These are phyloP conservation scores for Volucella inanis DNA, from an alignment of 2,888 invertebrate genomes.

Conservation along the genomic window DNA sequence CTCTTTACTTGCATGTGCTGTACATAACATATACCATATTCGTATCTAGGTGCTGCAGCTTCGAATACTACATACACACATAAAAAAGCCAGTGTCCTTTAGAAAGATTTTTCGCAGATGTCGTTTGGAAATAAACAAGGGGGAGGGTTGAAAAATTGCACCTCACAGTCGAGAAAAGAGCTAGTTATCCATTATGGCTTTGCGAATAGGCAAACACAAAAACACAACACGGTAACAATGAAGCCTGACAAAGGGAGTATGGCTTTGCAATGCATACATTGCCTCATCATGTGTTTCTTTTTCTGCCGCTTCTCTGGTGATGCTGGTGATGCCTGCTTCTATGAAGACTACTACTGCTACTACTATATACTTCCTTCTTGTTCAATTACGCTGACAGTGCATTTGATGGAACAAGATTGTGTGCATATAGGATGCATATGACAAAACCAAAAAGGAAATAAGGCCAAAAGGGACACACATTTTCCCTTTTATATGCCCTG, in stretches of 20 bases:
- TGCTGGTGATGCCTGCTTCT: no score
- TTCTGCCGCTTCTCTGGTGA: background rate
- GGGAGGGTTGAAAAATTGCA: conserved; percentile 48
- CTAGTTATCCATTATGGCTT: conserved; percentile 72
- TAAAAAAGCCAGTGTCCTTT: conserved; percentile 24
- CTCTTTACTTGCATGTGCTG: conserved; percentile 38
- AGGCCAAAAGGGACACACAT: conserved; percentile 72
- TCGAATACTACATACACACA: background rate
- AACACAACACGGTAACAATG: conserved; percentile 59
- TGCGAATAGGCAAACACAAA: conserved; percentile 66
- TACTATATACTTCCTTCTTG: conserved; percentile 50
- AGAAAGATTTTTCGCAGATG: conserved; percentile 31
- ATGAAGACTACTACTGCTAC: background rate
- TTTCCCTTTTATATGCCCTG: conserved; percentile 66
- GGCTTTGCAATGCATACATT: conserved; percentile 46
- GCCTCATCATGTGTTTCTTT: conserved; percentile 21
- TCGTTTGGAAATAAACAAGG: background rate
- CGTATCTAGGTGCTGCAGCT: background rate
- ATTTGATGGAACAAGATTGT: conserved; percentile 69
- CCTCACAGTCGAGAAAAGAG: conserved; percentile 56
- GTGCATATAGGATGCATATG: conserved; percentile 58
- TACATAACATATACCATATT: background rate
- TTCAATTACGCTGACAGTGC: conserved; percentile 72
- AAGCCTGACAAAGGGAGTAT: conserved; percentile 61
- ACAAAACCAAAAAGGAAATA: conserved; percentile 54